Conservation (phyloP, 2,797 vertebrate species). For the Psittacula echo region DNA sequence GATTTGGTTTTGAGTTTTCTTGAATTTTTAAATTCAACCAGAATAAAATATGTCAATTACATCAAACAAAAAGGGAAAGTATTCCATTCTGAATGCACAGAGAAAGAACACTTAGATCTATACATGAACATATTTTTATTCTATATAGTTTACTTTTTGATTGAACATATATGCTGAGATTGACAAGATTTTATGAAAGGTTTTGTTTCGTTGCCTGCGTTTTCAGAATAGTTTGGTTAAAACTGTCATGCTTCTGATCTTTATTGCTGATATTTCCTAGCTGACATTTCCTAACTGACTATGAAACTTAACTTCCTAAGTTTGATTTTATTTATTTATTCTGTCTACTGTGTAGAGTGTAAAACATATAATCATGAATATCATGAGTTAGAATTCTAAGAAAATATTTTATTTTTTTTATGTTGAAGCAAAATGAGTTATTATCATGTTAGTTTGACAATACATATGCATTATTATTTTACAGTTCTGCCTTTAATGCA, state of each 20-base stretch:
- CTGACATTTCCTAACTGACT: background rate
- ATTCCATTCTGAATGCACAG: background rate
- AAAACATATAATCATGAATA: background rate
- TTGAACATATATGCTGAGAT: background rate
- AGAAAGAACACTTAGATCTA: background rate
- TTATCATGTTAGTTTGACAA: background rate
- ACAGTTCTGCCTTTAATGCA: slow-evolving; percentile 31
- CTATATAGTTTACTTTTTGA: background rate
- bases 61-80: background rate
- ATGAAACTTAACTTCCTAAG: background rate
- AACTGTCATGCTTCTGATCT: background rate
- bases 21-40: background rate
- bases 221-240: background rate
- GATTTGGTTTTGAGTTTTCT: background rate
- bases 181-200: background rate
- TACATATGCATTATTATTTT: background rate
- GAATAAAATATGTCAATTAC: background rate
- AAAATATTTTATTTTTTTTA: background rate
- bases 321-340: background rate
- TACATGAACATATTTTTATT: background rate
- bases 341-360: background rate
- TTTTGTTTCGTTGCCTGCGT: background rate
- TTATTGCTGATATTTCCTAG: background rate
- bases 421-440: background rate
- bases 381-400: background rate